Conservation (phyloP, 2,797 vertebrate genomes). For the Psittacula echo region DNA sequence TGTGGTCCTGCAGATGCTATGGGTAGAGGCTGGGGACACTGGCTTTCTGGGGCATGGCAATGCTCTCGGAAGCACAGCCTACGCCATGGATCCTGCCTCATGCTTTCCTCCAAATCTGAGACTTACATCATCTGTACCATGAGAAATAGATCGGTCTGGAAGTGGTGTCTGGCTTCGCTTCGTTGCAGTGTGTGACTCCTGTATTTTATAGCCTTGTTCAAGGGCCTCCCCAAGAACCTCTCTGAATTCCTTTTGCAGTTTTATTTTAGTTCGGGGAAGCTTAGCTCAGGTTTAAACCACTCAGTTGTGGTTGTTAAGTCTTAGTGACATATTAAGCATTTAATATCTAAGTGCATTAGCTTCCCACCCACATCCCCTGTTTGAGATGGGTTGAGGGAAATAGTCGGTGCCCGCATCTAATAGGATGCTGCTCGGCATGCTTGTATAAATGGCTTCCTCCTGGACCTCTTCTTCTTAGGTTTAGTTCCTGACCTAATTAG, state of each 20-base stretch:
- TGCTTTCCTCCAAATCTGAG: neutral
- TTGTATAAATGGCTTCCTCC: neutral
- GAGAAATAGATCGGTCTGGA: neutral
- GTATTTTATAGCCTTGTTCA: fast-evolving
- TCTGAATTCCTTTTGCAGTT: neutral
- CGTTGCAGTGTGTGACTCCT: fast-evolving
- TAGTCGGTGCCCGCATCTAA: neutral
- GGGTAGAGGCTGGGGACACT: neutral
- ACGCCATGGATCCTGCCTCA: fast-evolving
- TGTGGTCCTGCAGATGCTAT: neutral
- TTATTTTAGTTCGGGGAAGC: neutral
- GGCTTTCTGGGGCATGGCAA: neutral
- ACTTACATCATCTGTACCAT: fast-evolving
- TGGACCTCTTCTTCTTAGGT: neutral
- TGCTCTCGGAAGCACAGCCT: neutral
- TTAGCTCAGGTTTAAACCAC: neutral
- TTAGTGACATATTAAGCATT: neutral
- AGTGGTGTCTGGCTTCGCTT: neutral
- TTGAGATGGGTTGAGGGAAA: neutral
- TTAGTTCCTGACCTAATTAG: neutral
- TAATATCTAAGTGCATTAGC: constrained; percentile 28
- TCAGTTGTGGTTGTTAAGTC: neutral
- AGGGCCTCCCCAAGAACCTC: neutral
- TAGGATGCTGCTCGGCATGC: neutral
- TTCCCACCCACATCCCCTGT: constrained; percentile 20